Evolutionary conservation across 2,797 vertebrate species (phyloP), one percentile per base, ranked within the genome.

Genomic region (Rhinophrynus dorsalis): DNA sequence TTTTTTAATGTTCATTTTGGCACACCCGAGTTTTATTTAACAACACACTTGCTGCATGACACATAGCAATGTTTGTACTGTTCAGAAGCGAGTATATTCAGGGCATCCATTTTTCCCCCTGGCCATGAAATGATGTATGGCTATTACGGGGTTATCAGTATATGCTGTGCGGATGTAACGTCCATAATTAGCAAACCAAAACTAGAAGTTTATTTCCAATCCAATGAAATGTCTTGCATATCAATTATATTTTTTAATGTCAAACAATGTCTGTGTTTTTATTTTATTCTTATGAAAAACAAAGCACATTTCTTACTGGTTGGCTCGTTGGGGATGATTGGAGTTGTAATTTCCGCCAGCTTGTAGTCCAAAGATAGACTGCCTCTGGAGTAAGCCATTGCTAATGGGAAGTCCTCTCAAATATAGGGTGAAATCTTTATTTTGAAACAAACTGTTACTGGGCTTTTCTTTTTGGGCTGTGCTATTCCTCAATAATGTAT

Each of bases 211-310:
- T 62, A 56, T 70, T 62, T 70, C 67, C 67, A 62, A 62, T 62
- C 40, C 50, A 63, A 47, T 62, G 40, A 70, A 44, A 62, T 69
- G 58, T 69, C 67, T 69, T 62, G 67, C 67, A 69, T 69, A 69
- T 58, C 58, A 69, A 69, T 69, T 69, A 69, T 54, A 69, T 69
- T 62, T 69, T 69, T 69, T 62, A 61, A 69, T 61, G 67, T 69
- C 67, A 69, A 69, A 61, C 47, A 2, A 5, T 6, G 23, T 24
- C n/a, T 26, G 56, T 23, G 44, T 50, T 50, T 63, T 11, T 51
- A 12, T n/a, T n/a, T n/a, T n/a, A n/a, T n/a, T n/a, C n/a, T n/a
- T n/a, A n/a, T n/a, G n/a, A n/a, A n/a, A n/a, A n/a, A n/a, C n/a
- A n/a, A n/a, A n/a, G n/a, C n/a, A n/a, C n/a, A n/a, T n/a, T n/a